These are phyloP conservation scores for Cottoperca gobio DNA, from an alignment of 2,797 vertebrate species.

Conservation along the genomic window DNA sequence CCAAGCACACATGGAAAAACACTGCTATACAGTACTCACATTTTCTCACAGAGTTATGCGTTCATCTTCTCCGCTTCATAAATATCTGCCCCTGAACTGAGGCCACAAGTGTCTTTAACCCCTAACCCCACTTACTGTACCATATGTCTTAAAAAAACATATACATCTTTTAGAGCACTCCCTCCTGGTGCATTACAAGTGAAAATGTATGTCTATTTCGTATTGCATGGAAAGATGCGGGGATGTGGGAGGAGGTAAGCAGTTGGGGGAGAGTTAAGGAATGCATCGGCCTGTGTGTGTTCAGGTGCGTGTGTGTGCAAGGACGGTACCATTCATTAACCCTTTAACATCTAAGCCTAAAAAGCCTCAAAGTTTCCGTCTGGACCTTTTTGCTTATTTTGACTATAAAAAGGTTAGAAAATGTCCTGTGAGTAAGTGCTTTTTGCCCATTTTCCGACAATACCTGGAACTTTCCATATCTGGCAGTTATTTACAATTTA, in stretches of 20 bases:
- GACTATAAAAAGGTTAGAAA: no score
- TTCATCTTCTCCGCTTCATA: no score
- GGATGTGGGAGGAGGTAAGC: background rate
- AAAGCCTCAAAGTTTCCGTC: no score
- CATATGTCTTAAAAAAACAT: constrained; percentile 6
- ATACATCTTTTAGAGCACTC: constrained; percentile 36
- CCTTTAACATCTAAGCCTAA: no score
- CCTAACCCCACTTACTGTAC: background rate
- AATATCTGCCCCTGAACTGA: constrained; percentile 7
- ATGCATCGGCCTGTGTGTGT: constrained; percentile 14
- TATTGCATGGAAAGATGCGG: constrained; percentile 23
- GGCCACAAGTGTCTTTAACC: constrained; percentile 26
- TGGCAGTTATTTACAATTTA: no score
- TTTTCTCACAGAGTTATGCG: background rate
- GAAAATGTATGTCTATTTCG: constrained; percentile 43
- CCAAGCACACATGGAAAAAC: constrained; percentile 5
- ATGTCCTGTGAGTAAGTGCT: no score
- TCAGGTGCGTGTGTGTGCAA: constrained; percentile 15
- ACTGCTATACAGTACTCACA: background rate
- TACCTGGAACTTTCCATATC: no score
- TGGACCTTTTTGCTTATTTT: no score
- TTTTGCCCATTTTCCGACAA: no score
- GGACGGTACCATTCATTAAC: constrained; percentile 64
- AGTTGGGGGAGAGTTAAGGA: background rate
- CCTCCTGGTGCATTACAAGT: constrained; percentile 8